These are phyloP conservation scores for Drosophila azteca DNA, from an alignment of 1,140 invertebrate species.

Conservation along the genomic window DNA sequence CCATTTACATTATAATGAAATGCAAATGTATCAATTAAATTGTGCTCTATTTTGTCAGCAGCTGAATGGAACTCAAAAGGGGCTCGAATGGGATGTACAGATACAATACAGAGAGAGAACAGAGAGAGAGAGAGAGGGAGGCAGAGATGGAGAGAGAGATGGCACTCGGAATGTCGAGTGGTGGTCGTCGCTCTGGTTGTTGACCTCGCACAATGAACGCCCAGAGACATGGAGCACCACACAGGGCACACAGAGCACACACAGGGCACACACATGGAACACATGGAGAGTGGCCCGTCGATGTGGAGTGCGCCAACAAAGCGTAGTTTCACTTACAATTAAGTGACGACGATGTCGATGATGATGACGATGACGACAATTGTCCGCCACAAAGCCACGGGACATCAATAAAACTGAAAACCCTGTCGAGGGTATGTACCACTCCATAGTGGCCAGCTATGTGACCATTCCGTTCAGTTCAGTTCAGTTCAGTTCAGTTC, in stretches of 20 bases:
- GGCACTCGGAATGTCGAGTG: slow-evolving; percentile 63
- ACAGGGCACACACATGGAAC: slow-evolving; percentile 11
- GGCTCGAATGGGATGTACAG: not conserved
- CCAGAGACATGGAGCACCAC: not conserved
- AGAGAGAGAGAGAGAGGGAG: not conserved
- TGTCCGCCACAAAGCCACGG: slow-evolving; percentile 76
- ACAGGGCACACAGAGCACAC: slow-evolving; percentile 1
- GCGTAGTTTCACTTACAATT: slow-evolving; percentile 80
- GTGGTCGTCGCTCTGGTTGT: slow-evolving; percentile 69
- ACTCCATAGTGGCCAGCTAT: slow-evolving; percentile 21
- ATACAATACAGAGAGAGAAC: slow-evolving; percentile 16
- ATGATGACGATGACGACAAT: slow-evolving; percentile 70
- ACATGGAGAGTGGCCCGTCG: slow-evolving; percentile 7
- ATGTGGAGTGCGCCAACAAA: slow-evolving; percentile 59
- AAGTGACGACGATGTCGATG: slow-evolving; percentile 70
- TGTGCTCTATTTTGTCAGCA: slow-evolving; percentile 80
- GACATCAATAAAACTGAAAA: slow-evolving; percentile 78
- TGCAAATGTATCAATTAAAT: slow-evolving; percentile 82
- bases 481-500: slow-evolving; percentile 1
- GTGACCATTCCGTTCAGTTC: slow-evolving; percentile 9
- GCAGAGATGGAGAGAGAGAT: slow-evolving; percentile 38
- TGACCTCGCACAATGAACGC: slow-evolving; percentile 64
- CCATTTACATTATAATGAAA: slow-evolving; percentile 66
- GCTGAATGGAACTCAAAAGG: slow-evolving; percentile 40
- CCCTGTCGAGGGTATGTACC: slow-evolving; percentile 23